These are phyloP conservation scores for Heliothis subflexa DNA, from an alignment of 1,140 invertebrate genomes.

Conservation along the genomic window DNA sequence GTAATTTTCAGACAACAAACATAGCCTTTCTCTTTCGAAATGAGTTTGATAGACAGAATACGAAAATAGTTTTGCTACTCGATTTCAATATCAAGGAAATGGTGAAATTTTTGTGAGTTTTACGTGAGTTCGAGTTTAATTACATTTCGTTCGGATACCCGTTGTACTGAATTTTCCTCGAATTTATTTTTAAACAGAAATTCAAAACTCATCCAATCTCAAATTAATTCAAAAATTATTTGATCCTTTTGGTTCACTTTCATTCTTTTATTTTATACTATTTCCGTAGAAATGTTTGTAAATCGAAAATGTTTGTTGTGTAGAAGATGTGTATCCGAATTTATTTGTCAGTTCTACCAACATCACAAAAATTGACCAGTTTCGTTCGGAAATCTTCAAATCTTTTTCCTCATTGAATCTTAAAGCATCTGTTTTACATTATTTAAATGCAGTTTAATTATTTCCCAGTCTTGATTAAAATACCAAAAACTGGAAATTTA, in stretches of 20 bases:
- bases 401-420: no score
- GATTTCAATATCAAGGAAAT: no score
- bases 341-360: background rate
- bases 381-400: constrained; percentile 16
- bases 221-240: no score
- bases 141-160: background rate
- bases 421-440: no score
- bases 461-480: background rate
- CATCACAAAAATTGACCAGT: background rate
- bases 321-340: background rate
- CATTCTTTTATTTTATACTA: background rate
- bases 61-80: no score
- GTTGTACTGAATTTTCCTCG: no score
- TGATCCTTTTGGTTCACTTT: no score
- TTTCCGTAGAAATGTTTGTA: background rate
- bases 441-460: background rate
- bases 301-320: background rate
- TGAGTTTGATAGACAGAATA: no score
- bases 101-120: background rate
- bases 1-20: background rate
- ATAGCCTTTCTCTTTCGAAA: no score
- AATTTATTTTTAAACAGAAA: no score
- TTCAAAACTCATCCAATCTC: no score
- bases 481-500: no score
- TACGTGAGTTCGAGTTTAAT: background rate